Evolutionary conservation across 2,797 vertebrate species (phyloP).

Genomic region (Carcharodon carcharias): DNA sequence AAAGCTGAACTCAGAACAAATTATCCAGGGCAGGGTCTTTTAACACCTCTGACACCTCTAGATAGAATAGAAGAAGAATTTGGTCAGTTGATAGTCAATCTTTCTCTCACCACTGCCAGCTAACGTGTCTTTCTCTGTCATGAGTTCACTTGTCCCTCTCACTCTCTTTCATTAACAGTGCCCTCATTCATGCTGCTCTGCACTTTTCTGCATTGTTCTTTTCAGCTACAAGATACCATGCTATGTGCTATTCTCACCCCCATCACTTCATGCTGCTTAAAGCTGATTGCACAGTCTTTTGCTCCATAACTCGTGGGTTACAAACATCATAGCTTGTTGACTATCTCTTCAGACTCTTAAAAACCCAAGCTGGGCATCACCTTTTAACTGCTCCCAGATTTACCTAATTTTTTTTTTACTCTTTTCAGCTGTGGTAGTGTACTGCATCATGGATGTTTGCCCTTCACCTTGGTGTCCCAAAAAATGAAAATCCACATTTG

Average conservation of each 20-base stretch:
- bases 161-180: neutral
- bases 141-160: neutral
- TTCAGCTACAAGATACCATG: neutral
- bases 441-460: neutral
- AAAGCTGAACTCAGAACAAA: neutral
- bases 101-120: neutral
- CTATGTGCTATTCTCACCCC: neutral
- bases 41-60: neutral
- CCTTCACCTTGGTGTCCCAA: neutral
- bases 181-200: neutral
- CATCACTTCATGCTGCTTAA: neutral
- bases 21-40: neutral
- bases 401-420: neutral
- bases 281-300: neutral
- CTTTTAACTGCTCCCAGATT: neutral
- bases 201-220: neutral
- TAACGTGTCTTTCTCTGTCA: neutral
- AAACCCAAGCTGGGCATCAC: neutral
- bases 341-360: neutral
- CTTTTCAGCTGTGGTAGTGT: neutral
- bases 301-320: neutral
- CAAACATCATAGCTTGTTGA: neutral
- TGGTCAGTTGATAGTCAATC: neutral
- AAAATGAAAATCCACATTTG: neutral
- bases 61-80: neutral